Evolutionary conservation across 2,888 invertebrate species (phyloP).

Genomic region (Catocala fraxini): DNA sequence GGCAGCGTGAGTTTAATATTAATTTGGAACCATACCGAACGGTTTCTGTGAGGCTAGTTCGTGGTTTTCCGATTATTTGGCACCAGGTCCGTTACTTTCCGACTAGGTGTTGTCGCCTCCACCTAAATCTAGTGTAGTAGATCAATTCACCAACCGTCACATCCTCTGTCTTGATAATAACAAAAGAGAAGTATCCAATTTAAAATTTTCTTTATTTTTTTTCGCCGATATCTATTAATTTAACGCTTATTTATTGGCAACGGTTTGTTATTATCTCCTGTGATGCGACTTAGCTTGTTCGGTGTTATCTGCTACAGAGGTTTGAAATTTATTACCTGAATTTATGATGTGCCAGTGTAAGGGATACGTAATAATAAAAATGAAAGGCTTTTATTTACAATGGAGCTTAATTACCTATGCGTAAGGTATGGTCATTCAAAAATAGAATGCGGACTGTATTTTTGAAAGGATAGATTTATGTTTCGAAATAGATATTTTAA

Average conservation of each 20-base stretch:
- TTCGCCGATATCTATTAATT: constrained; percentile 5
- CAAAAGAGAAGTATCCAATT: constrained; percentile 9
- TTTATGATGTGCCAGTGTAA: too few relatives aligned
- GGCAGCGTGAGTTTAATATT: constrained; percentile 64
- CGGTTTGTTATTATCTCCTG: not conserved
- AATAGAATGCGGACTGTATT: too few relatives aligned
- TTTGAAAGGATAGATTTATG: too few relatives aligned
- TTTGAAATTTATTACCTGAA: too few relatives aligned
- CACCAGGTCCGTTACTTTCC: constrained; percentile 73
- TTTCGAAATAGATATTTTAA: too few relatives aligned
- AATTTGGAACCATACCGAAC: constrained; percentile 67
- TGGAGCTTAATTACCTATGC: too few relatives aligned
- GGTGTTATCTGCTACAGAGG: not conserved
- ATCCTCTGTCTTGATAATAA: constrained; percentile 22
- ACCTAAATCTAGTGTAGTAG: constrained; percentile 41
- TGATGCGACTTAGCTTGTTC: too few relatives aligned
- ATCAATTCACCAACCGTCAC: constrained; percentile 35
- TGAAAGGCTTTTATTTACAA: too few relatives aligned
- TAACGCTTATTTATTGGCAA: constrained; percentile 12
- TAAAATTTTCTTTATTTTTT: not conserved
- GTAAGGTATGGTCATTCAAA: too few relatives aligned
- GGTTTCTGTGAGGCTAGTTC: constrained; percentile 65
- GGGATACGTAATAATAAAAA: too few relatives aligned
- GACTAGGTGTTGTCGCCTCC: constrained; percentile 58
- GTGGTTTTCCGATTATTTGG: constrained; percentile 79